Conservation (phyloP, 2,113 vertebrate genomes). For the Trematocara stigmaticum region DNA sequence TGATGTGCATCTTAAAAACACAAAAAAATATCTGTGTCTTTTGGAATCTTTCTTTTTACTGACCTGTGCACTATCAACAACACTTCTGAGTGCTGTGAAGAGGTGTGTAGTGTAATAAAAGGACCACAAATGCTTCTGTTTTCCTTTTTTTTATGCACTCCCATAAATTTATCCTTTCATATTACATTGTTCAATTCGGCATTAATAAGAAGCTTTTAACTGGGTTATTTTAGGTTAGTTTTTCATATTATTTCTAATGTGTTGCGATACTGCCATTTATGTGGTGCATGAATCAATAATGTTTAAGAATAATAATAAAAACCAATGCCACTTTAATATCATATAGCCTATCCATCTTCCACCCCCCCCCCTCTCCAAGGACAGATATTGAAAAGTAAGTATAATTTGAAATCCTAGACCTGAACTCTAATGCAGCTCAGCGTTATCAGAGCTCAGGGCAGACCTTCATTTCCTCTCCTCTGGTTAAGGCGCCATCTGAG, state of each 20-base stretch:
- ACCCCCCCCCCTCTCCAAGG: background rate
- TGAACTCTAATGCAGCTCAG: background rate
- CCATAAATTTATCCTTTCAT: background rate
- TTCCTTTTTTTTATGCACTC: background rate
- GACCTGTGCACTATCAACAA: background rate
- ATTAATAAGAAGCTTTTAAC: background rate
- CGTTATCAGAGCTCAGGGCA: background rate
- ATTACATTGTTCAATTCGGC: background rate
- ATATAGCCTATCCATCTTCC: background rate
- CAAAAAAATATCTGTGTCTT: background rate
- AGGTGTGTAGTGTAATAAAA: background rate
- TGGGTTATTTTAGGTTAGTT: background rate
- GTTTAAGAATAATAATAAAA: background rate
- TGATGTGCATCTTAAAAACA: background rate
- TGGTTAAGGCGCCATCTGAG: constrained; percentile 1
- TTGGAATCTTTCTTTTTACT: background rate
- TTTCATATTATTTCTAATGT: background rate
- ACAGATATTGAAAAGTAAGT: background rate
- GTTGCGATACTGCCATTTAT: background rate
- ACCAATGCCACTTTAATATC: background rate
- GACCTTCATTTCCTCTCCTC: constrained; percentile 2
- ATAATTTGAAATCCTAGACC: background rate
- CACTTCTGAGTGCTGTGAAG: background rate
- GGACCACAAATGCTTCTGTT: background rate
- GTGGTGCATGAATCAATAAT: background rate